Percentiles rank a stretch among this genome's conserved stretches.
Conservation (phyloP, 64 coral and sea anemone species). For the Pocillopora verrucosa region DNA sequence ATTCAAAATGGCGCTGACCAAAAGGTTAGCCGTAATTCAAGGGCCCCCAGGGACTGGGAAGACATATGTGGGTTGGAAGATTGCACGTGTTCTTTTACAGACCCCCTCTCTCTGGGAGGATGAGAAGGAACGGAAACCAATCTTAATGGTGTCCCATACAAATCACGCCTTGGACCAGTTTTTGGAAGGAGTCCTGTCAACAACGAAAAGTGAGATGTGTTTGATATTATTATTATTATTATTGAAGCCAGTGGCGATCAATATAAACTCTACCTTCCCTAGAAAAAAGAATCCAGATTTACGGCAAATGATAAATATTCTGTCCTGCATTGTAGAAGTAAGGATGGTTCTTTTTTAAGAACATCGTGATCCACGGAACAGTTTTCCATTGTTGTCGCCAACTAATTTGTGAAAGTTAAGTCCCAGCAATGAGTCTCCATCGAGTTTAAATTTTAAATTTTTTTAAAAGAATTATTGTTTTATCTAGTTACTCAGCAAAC, state of each 20-base stretch:
- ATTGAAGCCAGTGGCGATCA: no score
- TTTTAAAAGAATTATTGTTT: background rate
- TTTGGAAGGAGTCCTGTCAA: conserved; percentile 57
- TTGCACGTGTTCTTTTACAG: conserved; percentile 60
- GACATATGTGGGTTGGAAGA: conserved; percentile 91
- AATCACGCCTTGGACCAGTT: conserved; percentile 94
- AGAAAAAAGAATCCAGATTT: no score
- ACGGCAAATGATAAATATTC: background rate
- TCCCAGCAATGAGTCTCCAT: no score
- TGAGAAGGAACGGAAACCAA: conserved; percentile 31
- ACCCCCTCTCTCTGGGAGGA: conserved; percentile 51
- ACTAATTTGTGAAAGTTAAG: no score
- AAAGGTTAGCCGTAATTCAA: conserved; percentile 82
- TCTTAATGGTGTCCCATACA: conserved; percentile 91
- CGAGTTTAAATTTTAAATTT: no score
- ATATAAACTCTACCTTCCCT: background rate
- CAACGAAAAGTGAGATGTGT: conserved; percentile 4
- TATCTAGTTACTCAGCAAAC: background rate
- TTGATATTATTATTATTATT: no score
- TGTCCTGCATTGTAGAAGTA: background rate
- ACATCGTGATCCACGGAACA: no score
- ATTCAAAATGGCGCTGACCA: conserved; percentile 61
- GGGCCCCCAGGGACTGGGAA: conserved; percentile 94
- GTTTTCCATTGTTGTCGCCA: no score
- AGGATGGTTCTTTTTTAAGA: no score